Conservation (phyloP, 2,888 invertebrate species). For the Apotomis turbidana region DNA sequence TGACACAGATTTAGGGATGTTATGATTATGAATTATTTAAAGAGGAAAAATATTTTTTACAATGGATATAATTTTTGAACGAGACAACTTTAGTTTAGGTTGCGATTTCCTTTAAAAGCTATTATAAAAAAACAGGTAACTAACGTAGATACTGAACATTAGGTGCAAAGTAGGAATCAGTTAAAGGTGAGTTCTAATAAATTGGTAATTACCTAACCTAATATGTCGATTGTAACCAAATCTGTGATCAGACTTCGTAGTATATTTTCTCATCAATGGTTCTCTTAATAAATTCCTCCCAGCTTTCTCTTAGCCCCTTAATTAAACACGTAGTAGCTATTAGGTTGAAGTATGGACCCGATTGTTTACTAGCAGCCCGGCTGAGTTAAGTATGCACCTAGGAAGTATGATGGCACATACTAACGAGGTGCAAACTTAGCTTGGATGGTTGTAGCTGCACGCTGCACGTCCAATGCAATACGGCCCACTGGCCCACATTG, state of each 20-base stretch:
- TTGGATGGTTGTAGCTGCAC: slow-evolving; percentile 26
- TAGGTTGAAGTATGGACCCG: slow-evolving; percentile 16
- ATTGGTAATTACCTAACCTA: not conserved
- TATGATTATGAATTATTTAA: too few relatives aligned
- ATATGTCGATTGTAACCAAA: not conserved
- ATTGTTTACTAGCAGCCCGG: slow-evolving; percentile 24
- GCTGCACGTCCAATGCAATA: slow-evolving; percentile 60
- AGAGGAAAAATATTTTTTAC: too few relatives aligned
- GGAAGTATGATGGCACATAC: not conserved
- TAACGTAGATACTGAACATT: too few relatives aligned
- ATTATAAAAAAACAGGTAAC: too few relatives aligned
- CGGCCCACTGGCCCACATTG: slow-evolving; percentile 67
- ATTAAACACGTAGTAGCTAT: slow-evolving; percentile 18
- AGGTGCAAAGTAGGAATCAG: not conserved
- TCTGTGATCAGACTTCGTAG: not conserved
- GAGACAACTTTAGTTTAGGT: too few relatives aligned
- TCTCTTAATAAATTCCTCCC: slow-evolving; percentile 14
- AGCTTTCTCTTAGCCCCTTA: slow-evolving; percentile 28
- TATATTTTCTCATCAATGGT: not conserved
- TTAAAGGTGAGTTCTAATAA: too few relatives aligned
- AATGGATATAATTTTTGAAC: too few relatives aligned
- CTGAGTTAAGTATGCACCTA: not conserved
- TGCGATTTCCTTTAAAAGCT: too few relatives aligned
- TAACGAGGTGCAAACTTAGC: not conserved
- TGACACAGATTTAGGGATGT: not conserved